Conservation (phyloP, 2,888 invertebrate species). For the Plagodis pulveraria region DNA sequence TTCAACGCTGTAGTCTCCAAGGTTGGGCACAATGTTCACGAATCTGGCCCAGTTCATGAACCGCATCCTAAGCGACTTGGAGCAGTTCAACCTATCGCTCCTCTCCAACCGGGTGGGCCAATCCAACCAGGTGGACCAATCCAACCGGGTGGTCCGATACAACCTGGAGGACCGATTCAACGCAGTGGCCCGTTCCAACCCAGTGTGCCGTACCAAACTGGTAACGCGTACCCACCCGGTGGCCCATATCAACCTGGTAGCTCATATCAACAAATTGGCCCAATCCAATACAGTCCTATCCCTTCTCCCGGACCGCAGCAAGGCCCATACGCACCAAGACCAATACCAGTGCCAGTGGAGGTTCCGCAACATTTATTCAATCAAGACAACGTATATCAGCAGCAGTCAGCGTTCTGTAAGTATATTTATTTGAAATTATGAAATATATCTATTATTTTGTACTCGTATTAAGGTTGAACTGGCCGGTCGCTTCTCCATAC, state of each 20-base stretch:
- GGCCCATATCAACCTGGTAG: constrained; percentile 9
- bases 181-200: constrained; percentile 1
- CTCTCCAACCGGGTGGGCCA: background rate
- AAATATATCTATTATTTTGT: background rate
- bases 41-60: constrained; percentile 44
- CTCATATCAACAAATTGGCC: background rate
- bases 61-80: constrained; percentile 11
- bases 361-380: constrained; percentile 51
- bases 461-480: too few relatives aligned
- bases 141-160: constrained; percentile 2
- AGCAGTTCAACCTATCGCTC: background rate
- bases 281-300: constrained; percentile 1
- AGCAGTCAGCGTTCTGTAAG: constrained; percentile 30
- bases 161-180: constrained; percentile 5
- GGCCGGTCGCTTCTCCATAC: too few relatives aligned
- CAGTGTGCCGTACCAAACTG: constrained; percentile 3
- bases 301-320: constrained; percentile 28
- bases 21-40: constrained; percentile 78
- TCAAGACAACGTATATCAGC: constrained; percentile 19
- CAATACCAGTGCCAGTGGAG: constrained; percentile 70
- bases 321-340: constrained; percentile 56
- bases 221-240: background rate
- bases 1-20: constrained; percentile 85
- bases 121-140: background rate
- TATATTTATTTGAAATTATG: background rate